These are phyloP conservation scores for Ailuropoda melanoleuca DNA, from an alignment of 2,113 vertebrate genomes.

Conservation along the genomic window DNA sequence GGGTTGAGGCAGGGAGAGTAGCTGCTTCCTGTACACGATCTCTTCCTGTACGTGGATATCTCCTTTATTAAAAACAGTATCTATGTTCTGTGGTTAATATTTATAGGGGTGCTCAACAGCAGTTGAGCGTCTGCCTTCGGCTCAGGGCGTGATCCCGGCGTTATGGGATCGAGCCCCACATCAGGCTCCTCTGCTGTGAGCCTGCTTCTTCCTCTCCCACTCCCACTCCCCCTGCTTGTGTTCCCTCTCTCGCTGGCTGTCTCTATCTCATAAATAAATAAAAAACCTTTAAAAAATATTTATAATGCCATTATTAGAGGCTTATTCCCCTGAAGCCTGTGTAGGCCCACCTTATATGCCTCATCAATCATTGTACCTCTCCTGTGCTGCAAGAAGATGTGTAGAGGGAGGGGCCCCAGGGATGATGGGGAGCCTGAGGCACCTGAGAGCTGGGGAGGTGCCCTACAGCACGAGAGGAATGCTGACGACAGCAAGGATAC, in stretches of 20 bases:
- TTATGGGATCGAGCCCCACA: too few species aligned
- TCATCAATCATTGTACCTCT: neutral
- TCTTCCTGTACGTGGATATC: neutral
- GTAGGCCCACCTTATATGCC: neutral
- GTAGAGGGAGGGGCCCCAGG: neutral
- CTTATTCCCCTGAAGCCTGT: neutral
- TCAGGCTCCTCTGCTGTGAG: too few species aligned
- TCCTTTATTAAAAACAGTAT: neutral
- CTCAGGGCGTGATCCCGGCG: too few species aligned
- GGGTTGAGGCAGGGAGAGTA: neutral
- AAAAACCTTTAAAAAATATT: too few species aligned
- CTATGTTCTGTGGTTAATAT: neutral
- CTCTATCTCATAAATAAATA: too few species aligned
- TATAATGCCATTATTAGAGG: neutral
- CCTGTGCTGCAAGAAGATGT: neutral
- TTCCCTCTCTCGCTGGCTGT: too few species aligned
- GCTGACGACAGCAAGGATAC: neutral
- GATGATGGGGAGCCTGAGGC: neutral
- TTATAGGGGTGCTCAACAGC: too few species aligned
- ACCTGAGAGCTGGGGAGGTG: neutral
- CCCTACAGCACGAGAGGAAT: accelerated
- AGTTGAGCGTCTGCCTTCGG: too few species aligned
- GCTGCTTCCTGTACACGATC: neutral
- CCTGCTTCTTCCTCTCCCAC: too few species aligned
- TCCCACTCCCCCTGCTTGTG: too few species aligned